A percentile compares a stretch with the other conserved stretches of the same genome.
These are phyloP conservation scores for Pterois miles DNA, from an alignment of 2,797 vertebrate genomes.

Conservation along the genomic window DNA sequence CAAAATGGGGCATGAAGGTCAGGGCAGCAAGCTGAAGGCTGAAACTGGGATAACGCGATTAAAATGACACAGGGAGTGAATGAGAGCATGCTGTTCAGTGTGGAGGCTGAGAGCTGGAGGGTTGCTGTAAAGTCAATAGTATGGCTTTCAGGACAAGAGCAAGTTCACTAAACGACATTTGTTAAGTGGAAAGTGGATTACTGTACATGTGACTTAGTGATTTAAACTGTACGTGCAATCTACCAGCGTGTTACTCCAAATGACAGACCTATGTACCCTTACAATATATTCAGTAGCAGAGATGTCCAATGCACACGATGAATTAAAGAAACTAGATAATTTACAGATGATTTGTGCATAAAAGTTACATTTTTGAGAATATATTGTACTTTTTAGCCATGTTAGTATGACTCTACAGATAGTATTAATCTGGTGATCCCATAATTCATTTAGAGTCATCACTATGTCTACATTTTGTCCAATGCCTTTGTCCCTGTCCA, in stretches of 20 bases:
- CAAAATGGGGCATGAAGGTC: constrained; percentile 10
- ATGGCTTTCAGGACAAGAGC: background rate
- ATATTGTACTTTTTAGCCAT: background rate
- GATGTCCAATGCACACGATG: background rate
- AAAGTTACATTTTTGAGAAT: background rate
- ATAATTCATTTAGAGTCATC: background rate
- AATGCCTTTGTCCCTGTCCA: background rate
- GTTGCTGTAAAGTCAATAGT: background rate
- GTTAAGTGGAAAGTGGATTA: constrained; percentile 13
- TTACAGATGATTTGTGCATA: background rate
- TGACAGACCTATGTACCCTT: background rate
- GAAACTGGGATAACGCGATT: constrained; percentile 30
- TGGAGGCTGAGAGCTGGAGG: constrained; percentile 4
- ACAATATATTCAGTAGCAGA: too few relatives aligned
- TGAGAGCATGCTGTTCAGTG: constrained; percentile 12
- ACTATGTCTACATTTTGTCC: background rate
- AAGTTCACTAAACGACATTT: constrained; percentile 7
- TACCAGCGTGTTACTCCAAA: background rate
- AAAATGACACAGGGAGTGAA: constrained; percentile 31
- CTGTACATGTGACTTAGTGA: background rate
- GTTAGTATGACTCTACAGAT: background rate
- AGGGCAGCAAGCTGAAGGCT: background rate
- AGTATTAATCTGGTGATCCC: background rate
- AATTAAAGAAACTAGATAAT: background rate
- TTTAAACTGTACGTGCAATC: background rate